Percentiles rank a stretch among this genome's conserved stretches.
Evolutionary conservation across 2,888 invertebrate species (phyloP).

Genomic region (Polyploca ridens): DNA sequence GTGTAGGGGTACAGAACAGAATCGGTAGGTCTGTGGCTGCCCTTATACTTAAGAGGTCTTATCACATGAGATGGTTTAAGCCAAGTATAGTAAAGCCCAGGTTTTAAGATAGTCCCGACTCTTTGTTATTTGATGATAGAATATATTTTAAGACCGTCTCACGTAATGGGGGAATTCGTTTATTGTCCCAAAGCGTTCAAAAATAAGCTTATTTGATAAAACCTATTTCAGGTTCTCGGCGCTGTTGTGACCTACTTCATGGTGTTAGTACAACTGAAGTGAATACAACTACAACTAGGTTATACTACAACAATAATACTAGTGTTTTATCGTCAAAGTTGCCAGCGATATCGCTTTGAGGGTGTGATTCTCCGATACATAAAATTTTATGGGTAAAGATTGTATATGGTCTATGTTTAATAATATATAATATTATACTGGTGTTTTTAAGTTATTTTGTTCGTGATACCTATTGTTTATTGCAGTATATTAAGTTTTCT

Average conservation of each 20-base stretch:
- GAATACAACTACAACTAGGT: slow-evolving; percentile 46
- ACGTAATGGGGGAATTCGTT: no score
- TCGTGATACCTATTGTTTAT: no score
- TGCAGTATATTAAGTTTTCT: no score
- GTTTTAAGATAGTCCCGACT: no score
- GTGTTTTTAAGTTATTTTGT: neutral
- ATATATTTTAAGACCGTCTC: no score
- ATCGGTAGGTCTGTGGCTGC: no score
- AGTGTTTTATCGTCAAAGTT: neutral
- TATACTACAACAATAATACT: neutral
- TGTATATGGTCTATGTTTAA: neutral
- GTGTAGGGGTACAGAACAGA: no score
- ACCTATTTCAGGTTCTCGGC: slow-evolving; percentile 89
- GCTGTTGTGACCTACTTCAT: slow-evolving; percentile 96
- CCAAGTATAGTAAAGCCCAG: no score
- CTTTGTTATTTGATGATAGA: no score
- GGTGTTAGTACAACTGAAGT: slow-evolving; percentile 95
- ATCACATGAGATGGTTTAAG: no score
- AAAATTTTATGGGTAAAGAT: neutral
- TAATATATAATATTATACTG: neutral
- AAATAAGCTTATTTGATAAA: neutral
- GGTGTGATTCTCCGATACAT: neutral
- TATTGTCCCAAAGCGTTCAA: neutral
- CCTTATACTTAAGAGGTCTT: no score
- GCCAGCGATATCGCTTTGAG: neutral